Evolutionary conservation across 2,888 invertebrate species (phyloP).

Genomic region (Bellardia bayeri): DNA sequence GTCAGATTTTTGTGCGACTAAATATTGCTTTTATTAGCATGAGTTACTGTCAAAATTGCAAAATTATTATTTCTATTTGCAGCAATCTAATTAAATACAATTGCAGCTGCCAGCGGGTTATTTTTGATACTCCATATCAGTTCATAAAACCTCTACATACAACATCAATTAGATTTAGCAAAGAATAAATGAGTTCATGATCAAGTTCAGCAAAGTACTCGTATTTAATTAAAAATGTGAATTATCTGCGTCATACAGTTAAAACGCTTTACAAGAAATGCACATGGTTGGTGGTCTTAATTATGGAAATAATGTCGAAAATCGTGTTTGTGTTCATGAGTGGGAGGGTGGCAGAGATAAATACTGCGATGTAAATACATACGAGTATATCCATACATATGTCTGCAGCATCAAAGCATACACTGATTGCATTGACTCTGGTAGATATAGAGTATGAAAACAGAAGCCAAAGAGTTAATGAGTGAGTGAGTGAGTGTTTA

Average conservation of each 20-base stretch:
- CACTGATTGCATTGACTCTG: conserved; percentile 7
- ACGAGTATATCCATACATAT: not conserved
- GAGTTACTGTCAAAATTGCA: no score
- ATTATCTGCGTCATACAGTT: conserved; percentile 5
- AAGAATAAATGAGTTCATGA: conserved; percentile 29
- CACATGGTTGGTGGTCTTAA: conserved; percentile 64
- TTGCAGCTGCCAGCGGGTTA: not conserved
- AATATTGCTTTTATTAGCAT: no score
- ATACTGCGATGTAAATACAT: not conserved
- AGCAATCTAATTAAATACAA: no score
- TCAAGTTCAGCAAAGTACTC: conserved; percentile 47
- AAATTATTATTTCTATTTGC: no score
- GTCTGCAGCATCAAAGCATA: conserved; percentile 18
- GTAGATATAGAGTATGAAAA: not conserved
- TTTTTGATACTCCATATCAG: not conserved
- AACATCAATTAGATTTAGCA: not conserved
- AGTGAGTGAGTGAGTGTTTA: conserved; percentile 10
- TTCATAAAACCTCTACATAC: not conserved
- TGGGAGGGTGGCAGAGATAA: conserved; percentile 38
- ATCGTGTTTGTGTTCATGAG: not conserved
- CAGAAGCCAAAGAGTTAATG: not conserved
- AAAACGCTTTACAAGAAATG: not conserved
- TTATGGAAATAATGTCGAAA: conserved; percentile 43
- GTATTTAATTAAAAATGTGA: conserved; percentile 40
- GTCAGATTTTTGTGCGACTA: no score